phyloP scores from a whole-genome alignment of 2,113 vertebrate genomes.

The Brachyhypopomus occidentalis region DNA sequence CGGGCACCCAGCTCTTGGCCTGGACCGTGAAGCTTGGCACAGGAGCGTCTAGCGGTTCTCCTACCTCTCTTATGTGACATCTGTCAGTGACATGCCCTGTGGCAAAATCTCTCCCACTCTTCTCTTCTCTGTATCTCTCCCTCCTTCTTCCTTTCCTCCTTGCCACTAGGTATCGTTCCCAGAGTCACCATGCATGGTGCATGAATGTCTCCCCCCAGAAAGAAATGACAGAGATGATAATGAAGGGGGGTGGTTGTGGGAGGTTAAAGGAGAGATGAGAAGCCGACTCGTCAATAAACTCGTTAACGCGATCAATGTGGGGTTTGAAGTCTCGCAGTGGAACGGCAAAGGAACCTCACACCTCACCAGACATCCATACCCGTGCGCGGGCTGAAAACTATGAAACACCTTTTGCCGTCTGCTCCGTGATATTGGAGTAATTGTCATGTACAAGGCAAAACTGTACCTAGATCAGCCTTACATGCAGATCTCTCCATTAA shows the following conservation, averaged over 20 bases:
- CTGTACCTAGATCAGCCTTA: background rate
- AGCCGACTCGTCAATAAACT: background rate
- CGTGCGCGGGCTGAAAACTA: background rate
- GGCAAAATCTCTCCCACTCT: constrained; percentile 17
- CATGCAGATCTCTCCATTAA: background rate
- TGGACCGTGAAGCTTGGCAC: background rate
- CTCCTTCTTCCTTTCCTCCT: background rate
- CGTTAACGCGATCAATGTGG: constrained; percentile 26
- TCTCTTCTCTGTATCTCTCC: background rate
- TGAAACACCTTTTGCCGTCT: background rate
- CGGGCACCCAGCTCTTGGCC: background rate
- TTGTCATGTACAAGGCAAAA: background rate
- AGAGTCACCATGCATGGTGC: constrained; percentile 7
- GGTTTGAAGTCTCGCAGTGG: background rate
- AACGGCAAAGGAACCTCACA: background rate
- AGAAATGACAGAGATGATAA: background rate
- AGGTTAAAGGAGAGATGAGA: background rate
- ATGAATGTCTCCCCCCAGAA: background rate
- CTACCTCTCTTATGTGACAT: constrained; percentile 17
- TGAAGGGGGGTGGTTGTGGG: background rate
- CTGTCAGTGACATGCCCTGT: background rate
- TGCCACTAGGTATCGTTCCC: background rate
- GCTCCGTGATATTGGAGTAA: background rate
- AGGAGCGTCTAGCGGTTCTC: background rate
- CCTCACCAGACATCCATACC: background rate